phyloP scores from a whole-genome alignment of 2,113 vertebrate species.

The Hiodon tergisus region DNA sequence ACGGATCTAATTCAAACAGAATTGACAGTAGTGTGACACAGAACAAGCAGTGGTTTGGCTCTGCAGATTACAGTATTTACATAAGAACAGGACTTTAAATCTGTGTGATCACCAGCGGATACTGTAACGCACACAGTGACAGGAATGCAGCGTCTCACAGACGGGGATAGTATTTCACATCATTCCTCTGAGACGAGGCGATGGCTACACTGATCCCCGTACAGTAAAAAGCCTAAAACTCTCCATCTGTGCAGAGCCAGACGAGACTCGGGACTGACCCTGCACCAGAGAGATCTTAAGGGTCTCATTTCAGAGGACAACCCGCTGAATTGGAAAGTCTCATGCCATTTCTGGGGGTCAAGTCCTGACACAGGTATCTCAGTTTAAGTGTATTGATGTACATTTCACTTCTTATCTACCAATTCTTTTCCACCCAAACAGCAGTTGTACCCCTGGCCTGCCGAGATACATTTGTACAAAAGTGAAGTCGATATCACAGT shows the following conservation, averaged over 20 bases:
- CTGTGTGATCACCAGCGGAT: not conserved
- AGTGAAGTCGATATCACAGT: not conserved
- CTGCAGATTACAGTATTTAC: slow-evolving; percentile 7
- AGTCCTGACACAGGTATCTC: slow-evolving; percentile 25
- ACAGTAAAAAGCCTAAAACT: slow-evolving; percentile 25
- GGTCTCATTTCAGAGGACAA: slow-evolving; percentile 28
- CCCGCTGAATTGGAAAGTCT: slow-evolving; percentile 15
- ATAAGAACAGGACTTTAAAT: not conserved
- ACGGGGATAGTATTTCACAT: slow-evolving; percentile 27
- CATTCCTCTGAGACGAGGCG: slow-evolving; percentile 19
- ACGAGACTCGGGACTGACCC: not conserved
- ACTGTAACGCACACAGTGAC: slow-evolving; percentile 1
- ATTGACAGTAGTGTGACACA: not conserved
- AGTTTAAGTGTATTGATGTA: slow-evolving; percentile 29
- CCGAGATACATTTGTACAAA: slow-evolving; percentile 13
- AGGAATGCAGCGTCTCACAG: slow-evolving; percentile 3
- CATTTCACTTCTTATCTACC: slow-evolving; percentile 24
- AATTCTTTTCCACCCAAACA: slow-evolving; percentile 15
- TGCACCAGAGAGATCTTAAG: slow-evolving; percentile 1
- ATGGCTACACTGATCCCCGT: slow-evolving; percentile 19
- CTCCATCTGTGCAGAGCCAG: slow-evolving; percentile 22
- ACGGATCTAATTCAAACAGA: too few species aligned
- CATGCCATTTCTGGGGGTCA: slow-evolving; percentile 35
- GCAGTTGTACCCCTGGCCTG: slow-evolving; percentile 15
- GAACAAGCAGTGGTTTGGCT: not conserved